These are phyloP conservation scores for Apistogramma diplotaenia DNA, from an alignment of 2,113 vertebrate species.

Conservation along the genomic window DNA sequence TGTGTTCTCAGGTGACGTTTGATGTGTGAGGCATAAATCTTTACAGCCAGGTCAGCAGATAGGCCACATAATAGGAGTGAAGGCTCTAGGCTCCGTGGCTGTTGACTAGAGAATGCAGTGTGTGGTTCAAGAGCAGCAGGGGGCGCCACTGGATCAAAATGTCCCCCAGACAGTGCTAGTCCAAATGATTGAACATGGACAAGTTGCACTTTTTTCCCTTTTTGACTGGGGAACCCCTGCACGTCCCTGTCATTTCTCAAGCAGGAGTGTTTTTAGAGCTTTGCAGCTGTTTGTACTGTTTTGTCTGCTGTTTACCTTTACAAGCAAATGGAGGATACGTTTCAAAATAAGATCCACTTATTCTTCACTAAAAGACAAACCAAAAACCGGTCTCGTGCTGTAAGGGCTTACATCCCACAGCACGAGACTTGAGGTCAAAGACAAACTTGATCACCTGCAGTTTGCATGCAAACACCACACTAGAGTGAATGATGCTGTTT, in stretches of 20 bases:
- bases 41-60: neutral
- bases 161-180: neutral
- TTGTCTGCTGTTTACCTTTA: too few species aligned
- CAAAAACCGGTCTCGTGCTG: too few species aligned
- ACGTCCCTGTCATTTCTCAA: neutral
- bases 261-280: neutral
- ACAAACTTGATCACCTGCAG: too few species aligned
- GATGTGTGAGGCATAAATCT: neutral
- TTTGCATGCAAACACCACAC: too few species aligned
- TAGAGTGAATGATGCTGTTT: too few species aligned
- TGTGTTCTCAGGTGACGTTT: neutral
- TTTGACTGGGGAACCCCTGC: neutral
- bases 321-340: too few species aligned
- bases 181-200: neutral
- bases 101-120: neutral
- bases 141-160: conserved; percentile 26
- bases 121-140: neutral
- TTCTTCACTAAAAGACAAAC: too few species aligned
- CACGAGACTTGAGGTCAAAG: too few species aligned
- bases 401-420: too few species aligned
- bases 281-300: too few species aligned
- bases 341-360: too few species aligned
- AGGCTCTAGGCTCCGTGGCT: neutral
- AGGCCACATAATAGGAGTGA: neutral
- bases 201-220: neutral